Evolutionary conservation across 2,113 vertebrate genomes (phyloP).

Genomic region (Desmodus rotundus): DNA sequence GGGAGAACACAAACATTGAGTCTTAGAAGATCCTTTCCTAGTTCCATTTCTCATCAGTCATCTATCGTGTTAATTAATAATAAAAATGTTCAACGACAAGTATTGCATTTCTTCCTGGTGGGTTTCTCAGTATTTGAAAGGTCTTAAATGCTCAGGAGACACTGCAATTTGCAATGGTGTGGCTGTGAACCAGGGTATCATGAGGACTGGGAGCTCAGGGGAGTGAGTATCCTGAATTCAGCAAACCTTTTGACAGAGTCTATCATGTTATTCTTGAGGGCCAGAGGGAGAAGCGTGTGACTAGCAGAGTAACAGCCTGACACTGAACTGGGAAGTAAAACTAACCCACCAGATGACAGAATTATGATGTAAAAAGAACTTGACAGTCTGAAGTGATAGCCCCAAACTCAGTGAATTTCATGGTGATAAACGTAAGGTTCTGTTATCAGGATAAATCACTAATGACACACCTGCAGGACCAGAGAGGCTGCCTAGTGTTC

Average conservation of each 20-base stretch:
- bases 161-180: background rate
- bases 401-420: conserved; percentile 7
- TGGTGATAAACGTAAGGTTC: background rate
- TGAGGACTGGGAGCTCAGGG: background rate
- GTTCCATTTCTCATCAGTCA: background rate
- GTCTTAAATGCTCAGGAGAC: background rate
- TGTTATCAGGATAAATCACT: background rate
- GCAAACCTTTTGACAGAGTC: background rate
- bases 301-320: background rate
- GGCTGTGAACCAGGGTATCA: background rate
- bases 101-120: background rate
- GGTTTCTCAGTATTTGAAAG: background rate
- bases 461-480: background rate
- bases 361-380: conserved; percentile 37
- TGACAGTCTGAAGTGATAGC: conserved; percentile 3
- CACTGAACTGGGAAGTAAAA: background rate
- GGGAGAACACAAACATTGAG: background rate
- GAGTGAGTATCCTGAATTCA: background rate
- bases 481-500: background rate
- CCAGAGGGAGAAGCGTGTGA: background rate
- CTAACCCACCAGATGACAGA: conserved; percentile 28
- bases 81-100: background rate
- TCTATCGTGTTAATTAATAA: background rate
- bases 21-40: background rate
- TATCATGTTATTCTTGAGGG: background rate